These are phyloP conservation scores for Cuniculus paca DNA, from an alignment of 2,797 vertebrate genomes.

Conservation along the genomic window DNA sequence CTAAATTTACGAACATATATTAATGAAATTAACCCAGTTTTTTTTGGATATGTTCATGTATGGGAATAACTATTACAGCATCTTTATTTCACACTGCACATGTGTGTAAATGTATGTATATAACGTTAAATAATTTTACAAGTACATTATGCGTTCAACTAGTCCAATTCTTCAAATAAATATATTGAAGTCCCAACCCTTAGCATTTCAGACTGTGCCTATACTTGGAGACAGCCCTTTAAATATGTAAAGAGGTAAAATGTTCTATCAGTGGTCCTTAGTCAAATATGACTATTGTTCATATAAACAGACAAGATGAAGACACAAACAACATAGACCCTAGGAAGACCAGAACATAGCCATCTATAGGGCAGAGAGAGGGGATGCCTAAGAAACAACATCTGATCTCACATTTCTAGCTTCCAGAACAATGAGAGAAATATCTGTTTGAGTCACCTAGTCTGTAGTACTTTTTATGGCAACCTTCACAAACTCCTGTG, in stretches of 20 bases:
- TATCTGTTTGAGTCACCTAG: neutral
- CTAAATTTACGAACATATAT: neutral
- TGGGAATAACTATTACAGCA: neutral
- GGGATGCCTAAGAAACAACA: neutral
- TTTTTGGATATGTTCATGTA: neutral
- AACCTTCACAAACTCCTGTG: neutral
- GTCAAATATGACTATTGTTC: neutral
- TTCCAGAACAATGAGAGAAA: neutral
- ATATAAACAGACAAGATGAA: neutral
- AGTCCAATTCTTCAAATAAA: fast-evolving
- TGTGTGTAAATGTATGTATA: neutral
- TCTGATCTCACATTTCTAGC: neutral
- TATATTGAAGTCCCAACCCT: neutral
- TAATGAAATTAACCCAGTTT: neutral
- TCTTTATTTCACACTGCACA: neutral
- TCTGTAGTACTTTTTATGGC: neutral
- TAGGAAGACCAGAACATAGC: neutral
- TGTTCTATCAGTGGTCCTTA: neutral
- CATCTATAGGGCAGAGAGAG: neutral
- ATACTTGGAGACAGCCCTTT: neutral
- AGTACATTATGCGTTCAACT: neutral
- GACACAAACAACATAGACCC: neutral
- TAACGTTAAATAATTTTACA: neutral
- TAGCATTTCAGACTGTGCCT: neutral
- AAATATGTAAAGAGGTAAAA: neutral